Base-by-base conservation (phyloP, 2,797 vertebrate species). In the Gila robusta region DNA sequence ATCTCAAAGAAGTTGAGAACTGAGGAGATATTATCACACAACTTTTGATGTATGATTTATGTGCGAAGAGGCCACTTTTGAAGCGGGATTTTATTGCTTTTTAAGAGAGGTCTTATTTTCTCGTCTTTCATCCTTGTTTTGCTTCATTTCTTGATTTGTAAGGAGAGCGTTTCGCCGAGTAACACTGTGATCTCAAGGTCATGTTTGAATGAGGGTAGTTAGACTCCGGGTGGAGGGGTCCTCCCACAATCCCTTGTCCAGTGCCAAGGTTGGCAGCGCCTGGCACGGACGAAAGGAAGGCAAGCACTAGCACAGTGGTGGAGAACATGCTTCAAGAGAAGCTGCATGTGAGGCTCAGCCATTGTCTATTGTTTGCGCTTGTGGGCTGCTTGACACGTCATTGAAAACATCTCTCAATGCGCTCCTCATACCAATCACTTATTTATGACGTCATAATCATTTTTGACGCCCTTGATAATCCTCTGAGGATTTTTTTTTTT, bases 11-110 rank as follows among this genome's bases (percentile, higher is more conserved):
- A 91, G 80, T 88, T 37, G 74, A 80, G 88, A 89, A 77, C 86
- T 69, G 80, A 35, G 79, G 39, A 70, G 82, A 87, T 79, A 82
- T 82, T 71, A 79, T 74, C 59, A 35, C 56, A 54, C 28, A 37
- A 88, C 79, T 88, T 94, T 93, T 95, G 92, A 94, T 92, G 93
- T 90, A 47, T 87, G 91, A 93, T 94, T 94, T 91, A 94, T 93
- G 89, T 78, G 84, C 70, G 39, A 73, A 82, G 16, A 26, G 82
- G 86, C 87, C 12, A 86, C 87, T 86, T 95, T 94, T 95, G 92
- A 95, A 90, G 89, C 56, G 70, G 35, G 64, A 54, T 92, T 90
- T 93, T 71, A 92, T 87, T 71, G 52, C 78, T 87, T 72, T 82
- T 90, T 76, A 88, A 92, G 87, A 92, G 85, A 93, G 76, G 54